A percentile compares a stretch with the other conserved stretches of the same genome.
These are phyloP conservation scores for Bergia puertoricense DNA, from an alignment of 92 coral and sea anemone genomes.

Conservation along the genomic window DNA sequence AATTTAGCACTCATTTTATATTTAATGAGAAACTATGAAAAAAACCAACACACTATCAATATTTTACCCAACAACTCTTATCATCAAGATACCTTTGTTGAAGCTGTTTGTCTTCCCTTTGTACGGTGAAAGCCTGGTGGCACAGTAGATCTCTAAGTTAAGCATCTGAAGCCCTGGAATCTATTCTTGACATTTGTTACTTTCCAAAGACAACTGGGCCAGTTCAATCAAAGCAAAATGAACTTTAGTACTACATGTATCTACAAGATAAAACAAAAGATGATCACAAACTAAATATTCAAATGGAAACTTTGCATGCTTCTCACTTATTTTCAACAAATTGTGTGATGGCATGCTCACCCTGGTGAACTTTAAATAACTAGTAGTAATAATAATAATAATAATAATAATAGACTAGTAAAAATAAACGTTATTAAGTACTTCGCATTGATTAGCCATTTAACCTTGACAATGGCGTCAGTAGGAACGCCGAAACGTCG, in stretches of 20 bases:
- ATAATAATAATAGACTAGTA: too few species aligned
- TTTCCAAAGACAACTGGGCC: constrained; percentile 35
- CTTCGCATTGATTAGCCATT: too few species aligned
- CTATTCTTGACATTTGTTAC: constrained; percentile 22
- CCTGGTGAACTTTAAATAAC: too few species aligned
- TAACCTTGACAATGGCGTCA: too few species aligned
- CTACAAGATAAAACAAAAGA: constrained; percentile 40
- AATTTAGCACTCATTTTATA: not conserved
- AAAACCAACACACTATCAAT: too few species aligned
- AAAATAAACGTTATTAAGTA: too few species aligned
- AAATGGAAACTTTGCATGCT: constrained; percentile 51
- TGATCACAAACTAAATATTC: constrained; percentile 44
- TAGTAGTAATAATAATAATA: too few species aligned
- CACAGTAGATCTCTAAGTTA: not conserved
- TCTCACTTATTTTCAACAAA: constrained; percentile 40
- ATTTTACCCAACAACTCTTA: constrained; percentile 3
- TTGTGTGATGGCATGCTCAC: constrained; percentile 28
- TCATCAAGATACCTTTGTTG: constrained; percentile 30
- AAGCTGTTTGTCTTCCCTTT: constrained; percentile 29
- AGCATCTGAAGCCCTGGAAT: not conserved
- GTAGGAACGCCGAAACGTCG: too few species aligned
- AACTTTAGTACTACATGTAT: constrained; percentile 6
- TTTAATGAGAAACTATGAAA: too few species aligned
- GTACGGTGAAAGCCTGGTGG: not conserved
- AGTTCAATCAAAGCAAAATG: constrained; percentile 50